Evolutionary conservation across 2,888 invertebrate genomes (phyloP), one percentile per base, ranked within the genome.

Genomic region (Acrobasis repandana): DNA sequence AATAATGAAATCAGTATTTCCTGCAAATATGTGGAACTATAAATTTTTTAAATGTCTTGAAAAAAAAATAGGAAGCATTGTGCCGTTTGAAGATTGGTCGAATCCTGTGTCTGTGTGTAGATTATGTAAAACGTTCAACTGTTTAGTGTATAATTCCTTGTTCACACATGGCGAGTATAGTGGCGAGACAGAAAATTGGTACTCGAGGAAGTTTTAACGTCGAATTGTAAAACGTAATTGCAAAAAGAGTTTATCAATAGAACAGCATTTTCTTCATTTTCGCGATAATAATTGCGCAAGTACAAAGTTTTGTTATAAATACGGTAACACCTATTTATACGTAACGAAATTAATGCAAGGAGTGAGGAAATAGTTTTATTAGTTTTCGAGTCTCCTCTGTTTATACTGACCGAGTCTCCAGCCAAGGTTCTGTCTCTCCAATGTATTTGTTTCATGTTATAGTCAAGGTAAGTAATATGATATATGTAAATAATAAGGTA

Each of bases 401-500:
- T 43, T 43, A 43, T n/a, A 11, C n/a, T 3, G 3, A 36, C 9
- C 34, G 34, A 38, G 38, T 14, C 10, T 11, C 10, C 38, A 14
- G 38, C 8, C 38, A 14, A 38, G 38, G 11, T 38, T 38, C 11
- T 38, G 11, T 14, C 14, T 38, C 14, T 11, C 10, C 38, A 38
- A 10, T 38, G 10, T 43, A 43, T n/a, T 43, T 14, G 5, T 43
- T 43, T 14, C 11, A n/a, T 43, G n/a, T 43, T 5, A 43, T 28
- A 28, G 28, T 43, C 43, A 43, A 43, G 43, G 11, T 43, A 14
- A 10, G 11, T 62, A 59, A 61, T 61, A 58, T 60, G 4, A n/a
- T 63, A 72, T 66, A 49, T 54, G 54, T 54, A 66, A 64, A 70
- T 68, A 72, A 75, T 36, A 46, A 69, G 66, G 60, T 68, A 76